A percentile compares a stretch with the other conserved stretches of the same genome.
phyloP scores from a whole-genome alignment of 2,797 vertebrate species.

The Spea hammondii region DNA sequence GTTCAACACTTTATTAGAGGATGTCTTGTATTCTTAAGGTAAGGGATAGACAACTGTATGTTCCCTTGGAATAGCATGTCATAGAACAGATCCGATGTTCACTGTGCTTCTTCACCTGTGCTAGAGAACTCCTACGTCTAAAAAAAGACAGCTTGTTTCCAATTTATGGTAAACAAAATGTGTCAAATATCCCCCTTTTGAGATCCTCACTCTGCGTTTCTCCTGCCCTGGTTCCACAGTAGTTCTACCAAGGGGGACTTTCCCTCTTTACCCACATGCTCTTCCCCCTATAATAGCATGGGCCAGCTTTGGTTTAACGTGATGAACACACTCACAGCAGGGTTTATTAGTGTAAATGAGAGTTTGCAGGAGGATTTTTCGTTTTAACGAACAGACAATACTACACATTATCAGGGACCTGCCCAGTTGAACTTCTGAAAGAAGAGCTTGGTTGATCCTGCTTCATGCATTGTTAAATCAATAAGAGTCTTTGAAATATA shows the following conservation, averaged over 20 bases:
- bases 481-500: no score
- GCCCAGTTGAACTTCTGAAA: no score
- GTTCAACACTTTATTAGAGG: constrained; percentile 50
- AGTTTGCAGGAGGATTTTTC: no score
- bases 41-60: constrained; percentile 27
- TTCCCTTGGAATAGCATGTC: constrained; percentile 43
- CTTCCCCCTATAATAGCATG: constrained; percentile 21
- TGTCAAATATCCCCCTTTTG: constrained; percentile 10
- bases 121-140: constrained; percentile 26
- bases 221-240: constrained; percentile 17
- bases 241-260: neutral
- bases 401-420: no score
- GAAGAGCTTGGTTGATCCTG: no score
- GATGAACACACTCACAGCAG: neutral
- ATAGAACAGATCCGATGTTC: constrained; percentile 35
- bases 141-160: constrained; percentile 15
- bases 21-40: constrained; percentile 50
- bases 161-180: constrained; percentile 4
- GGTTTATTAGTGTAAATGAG: no score
- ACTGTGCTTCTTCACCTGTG: constrained; percentile 18
- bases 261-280: neutral
- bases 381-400: no score
- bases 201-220: constrained; percentile 21
- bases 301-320: constrained; percentile 35
- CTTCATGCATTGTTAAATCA: no score